These are phyloP conservation scores for Cydia amplana DNA, from an alignment of 1,140 invertebrate species.

Conservation along the genomic window DNA sequence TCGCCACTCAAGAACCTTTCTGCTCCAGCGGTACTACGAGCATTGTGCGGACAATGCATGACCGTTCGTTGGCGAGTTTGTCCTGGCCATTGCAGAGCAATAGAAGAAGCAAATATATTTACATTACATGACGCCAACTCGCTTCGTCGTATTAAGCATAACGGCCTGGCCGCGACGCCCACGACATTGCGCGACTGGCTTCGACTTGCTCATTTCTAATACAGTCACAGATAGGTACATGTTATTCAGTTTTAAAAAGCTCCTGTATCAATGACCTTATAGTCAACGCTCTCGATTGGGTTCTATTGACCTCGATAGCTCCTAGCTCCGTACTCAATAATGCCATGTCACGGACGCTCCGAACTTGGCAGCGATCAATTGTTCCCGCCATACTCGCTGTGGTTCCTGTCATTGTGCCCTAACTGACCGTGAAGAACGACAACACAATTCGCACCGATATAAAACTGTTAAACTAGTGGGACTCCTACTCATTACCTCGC, in stretches of 20 bases:
- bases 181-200: no score
- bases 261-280: conserved; percentile 44
- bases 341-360: conserved; percentile 66
- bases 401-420: conserved; percentile 78
- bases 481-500: conserved; percentile 48
- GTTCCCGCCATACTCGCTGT: conserved; percentile 61
- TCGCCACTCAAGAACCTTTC: no score
- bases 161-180: no score
- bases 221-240: neutral
- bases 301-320: conserved; percentile 59
- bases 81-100: no score
- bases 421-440: conserved; percentile 70
- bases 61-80: neutral
- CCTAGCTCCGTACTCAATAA: conserved; percentile 46
- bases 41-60: neutral
- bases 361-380: conserved; percentile 53
- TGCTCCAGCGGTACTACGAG: no score
- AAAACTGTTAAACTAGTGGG: conserved; percentile 62
- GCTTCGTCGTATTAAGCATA: no score
- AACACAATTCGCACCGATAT: conserved; percentile 66
- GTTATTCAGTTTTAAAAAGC: neutral
- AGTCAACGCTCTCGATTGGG: conserved; percentile 46
- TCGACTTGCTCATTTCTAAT: no score
- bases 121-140: no score
- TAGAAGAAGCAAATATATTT: no score